These are phyloP conservation scores for Eudyptes chrysolophus DNA, from an alignment of 2,113 vertebrate genomes.

Conservation along the genomic window DNA sequence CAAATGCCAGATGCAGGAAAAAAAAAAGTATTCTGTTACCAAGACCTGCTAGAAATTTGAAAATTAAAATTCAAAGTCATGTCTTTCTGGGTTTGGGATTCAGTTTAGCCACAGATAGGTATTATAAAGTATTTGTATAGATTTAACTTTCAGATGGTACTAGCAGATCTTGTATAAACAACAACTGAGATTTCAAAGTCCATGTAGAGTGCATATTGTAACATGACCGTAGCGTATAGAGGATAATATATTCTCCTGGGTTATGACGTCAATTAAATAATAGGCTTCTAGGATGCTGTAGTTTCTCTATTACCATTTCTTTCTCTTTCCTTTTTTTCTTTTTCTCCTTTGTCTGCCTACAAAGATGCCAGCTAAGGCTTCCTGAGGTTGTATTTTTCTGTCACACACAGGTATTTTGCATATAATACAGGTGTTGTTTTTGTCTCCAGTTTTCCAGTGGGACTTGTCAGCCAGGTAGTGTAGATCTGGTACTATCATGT, in stretches of 20 bases:
- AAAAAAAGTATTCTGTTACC: background rate
- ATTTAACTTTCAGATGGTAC: constrained; percentile 4
- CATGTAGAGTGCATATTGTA: background rate
- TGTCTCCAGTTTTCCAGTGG: background rate
- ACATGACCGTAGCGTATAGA: background rate
- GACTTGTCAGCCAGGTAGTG: background rate
- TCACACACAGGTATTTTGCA: background rate
- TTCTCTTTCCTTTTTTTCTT: background rate
- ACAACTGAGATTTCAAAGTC: background rate
- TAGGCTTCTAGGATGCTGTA: background rate
- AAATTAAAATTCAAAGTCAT: constrained; percentile 51
- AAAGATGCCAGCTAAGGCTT: background rate
- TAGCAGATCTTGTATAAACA: background rate
- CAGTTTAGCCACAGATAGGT: background rate
- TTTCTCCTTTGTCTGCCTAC: background rate
- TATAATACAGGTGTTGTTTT: background rate
- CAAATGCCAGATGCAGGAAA: constrained; percentile 1
- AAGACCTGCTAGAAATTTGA: constrained; percentile 11
- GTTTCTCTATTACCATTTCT: background rate
- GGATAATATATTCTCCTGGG: background rate
- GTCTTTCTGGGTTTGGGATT: background rate
- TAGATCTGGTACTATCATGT: background rate
- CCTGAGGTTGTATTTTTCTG: background rate
- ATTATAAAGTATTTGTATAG: constrained; percentile 7
- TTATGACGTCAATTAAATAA: background rate